Evolutionary conservation across 2,888 invertebrate species (phyloP).

Genomic region (Lasioglossum pauxillum): DNA sequence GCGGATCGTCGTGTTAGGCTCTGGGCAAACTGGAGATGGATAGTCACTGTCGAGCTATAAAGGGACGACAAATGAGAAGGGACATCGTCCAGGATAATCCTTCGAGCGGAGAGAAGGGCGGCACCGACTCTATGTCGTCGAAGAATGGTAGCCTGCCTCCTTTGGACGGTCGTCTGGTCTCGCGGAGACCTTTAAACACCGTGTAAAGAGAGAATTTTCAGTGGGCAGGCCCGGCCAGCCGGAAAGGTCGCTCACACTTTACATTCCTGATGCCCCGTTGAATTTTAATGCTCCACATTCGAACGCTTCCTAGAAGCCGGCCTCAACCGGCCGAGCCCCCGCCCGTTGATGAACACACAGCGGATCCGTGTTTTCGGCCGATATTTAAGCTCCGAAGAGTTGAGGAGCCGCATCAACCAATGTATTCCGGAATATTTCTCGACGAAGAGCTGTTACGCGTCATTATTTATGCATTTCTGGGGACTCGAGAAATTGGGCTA

Average conservation of each 20-base stretch:
- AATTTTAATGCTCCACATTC: constrained; percentile 55
- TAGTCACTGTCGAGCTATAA: constrained; percentile 63
- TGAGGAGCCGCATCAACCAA: background rate
- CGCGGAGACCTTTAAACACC: constrained; percentile 35
- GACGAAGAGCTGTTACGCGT: background rate
- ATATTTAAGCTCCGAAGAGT: background rate
- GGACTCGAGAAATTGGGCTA: constrained; percentile 14
- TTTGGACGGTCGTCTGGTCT: constrained; percentile 33
- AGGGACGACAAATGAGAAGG: constrained; percentile 61
- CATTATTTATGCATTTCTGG: constrained; percentile 1
- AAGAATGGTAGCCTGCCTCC: constrained; percentile 29
- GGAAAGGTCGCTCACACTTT: constrained; percentile 50
- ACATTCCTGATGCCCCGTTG: constrained; percentile 56
- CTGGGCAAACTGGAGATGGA: constrained; percentile 9
- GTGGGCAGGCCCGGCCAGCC: constrained; percentile 2
- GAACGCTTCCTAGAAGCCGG: constrained; percentile 38
- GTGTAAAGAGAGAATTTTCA: constrained; percentile 37
- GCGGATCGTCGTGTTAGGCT: background rate
- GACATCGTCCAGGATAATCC: constrained; percentile 65
- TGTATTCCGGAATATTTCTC: constrained; percentile 3
- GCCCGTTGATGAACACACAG: constrained; percentile 6
- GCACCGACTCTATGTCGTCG: constrained; percentile 26
- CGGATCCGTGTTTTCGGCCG: background rate
- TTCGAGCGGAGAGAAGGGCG: constrained; percentile 42
- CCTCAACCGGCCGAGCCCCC: background rate